These are phyloP conservation scores for Periophthalmodon schlosseri DNA, from an alignment of 2,113 vertebrate species.

Conservation along the genomic window DNA sequence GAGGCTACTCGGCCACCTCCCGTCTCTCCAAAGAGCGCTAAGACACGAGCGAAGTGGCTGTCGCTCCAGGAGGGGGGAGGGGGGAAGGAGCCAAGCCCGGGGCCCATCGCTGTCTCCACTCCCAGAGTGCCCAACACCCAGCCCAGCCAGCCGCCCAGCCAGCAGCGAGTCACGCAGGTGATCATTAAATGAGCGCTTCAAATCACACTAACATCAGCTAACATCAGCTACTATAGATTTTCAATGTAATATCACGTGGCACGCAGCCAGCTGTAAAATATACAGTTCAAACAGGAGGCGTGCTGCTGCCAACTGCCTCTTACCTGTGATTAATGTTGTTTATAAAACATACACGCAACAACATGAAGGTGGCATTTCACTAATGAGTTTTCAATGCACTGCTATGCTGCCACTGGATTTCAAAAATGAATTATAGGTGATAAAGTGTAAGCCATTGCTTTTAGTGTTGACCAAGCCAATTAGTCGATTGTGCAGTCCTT, in stretches of 20 bases:
- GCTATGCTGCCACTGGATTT: slow-evolving; percentile 1
- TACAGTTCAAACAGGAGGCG: slow-evolving; percentile 9
- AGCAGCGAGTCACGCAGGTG: slow-evolving; percentile 88
- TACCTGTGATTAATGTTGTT: slow-evolving; percentile 34
- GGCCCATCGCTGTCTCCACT: slow-evolving; percentile 67
- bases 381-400: slow-evolving; percentile 38
- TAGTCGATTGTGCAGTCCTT: not conserved
- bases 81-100: slow-evolving; percentile 57
- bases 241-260: slow-evolving; percentile 26
- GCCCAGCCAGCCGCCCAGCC: slow-evolving; percentile 73
- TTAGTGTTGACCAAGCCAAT: not conserved
- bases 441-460: slow-evolving; percentile 6
- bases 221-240: slow-evolving; percentile 15
- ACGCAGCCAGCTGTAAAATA: slow-evolving; percentile 13
- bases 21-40: slow-evolving; percentile 80
- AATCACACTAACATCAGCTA: not conserved
- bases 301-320: slow-evolving; percentile 28
- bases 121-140: slow-evolving; percentile 67
- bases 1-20: slow-evolving; percentile 76
- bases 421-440: slow-evolving; percentile 17
- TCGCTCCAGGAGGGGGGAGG: slow-evolving; percentile 86
- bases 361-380: slow-evolving; percentile 17
- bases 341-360: slow-evolving; percentile 21
- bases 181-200: slow-evolving; percentile 11
- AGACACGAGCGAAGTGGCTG: slow-evolving; percentile 92